phyloP scores from a whole-genome alignment of 92 coral and sea anemone species.

The Parazoanthus atlanticus region DNA sequence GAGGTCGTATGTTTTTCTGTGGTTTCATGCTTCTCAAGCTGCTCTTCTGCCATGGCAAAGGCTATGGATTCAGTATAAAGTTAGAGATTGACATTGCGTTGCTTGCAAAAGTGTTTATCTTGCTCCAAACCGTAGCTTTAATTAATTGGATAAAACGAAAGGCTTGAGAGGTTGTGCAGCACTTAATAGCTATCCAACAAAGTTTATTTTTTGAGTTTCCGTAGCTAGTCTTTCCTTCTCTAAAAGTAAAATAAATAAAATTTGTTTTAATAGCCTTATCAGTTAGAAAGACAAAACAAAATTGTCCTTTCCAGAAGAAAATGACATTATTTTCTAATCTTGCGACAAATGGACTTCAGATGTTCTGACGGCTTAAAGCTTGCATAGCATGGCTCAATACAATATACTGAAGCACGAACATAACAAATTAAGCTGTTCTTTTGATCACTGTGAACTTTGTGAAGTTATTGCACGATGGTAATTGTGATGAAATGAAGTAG shows the following conservation, averaged over 20 bases:
- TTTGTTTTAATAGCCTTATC: conserved; percentile 35
- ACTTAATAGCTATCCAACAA: background rate
- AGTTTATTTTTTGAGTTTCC: background rate
- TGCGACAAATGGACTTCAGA: conserved; percentile 31
- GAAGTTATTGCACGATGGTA: background rate
- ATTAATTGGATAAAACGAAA: background rate
- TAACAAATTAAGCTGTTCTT: background rate
- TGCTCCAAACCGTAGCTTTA: background rate
- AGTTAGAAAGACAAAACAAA: conserved; percentile 27
- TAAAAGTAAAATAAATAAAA: conserved; percentile 11
- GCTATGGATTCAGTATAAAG: background rate
- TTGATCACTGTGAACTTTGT: background rate
- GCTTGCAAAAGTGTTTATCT: background rate
- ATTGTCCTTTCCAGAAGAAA: conserved; percentile 20
- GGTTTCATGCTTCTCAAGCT: conserved; percentile 7
- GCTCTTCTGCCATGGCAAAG: background rate
- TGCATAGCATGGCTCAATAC: background rate
- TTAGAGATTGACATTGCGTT: background rate
- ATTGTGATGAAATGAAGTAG: conserved; percentile 3
- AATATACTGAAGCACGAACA: background rate
- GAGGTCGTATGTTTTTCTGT: conserved; percentile 3
- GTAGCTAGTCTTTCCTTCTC: background rate
- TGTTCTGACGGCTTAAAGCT: background rate
- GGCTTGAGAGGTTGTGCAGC: background rate
- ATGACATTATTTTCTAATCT: conserved; percentile 22